phyloP scores from a whole-genome alignment of 2,113 vertebrate genomes.

The Sylvilagus bachmani region DNA sequence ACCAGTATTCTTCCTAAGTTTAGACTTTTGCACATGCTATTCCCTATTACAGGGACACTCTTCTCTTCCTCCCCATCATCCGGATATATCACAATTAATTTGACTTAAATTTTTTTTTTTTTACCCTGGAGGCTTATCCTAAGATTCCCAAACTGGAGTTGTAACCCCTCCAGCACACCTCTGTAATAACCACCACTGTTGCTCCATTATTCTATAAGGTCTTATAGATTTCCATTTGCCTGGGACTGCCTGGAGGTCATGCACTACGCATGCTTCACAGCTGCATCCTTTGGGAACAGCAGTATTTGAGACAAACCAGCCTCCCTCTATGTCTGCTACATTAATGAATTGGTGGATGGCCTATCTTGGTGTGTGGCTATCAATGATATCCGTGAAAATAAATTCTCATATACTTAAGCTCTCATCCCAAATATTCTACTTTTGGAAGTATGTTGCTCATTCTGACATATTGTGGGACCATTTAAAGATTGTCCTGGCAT shows the following conservation, averaged over 20 bases:
- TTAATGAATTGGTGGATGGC: neutral
- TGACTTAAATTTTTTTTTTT: neutral
- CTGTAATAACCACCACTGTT: no score
- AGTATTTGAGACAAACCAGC: neutral
- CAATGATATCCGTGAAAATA: neutral
- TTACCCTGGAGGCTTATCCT: neutral
- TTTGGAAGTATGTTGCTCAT: neutral
- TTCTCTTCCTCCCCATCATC: neutral
- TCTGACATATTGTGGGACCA: neutral
- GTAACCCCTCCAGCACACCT: neutral
- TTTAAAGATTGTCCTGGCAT: neutral
- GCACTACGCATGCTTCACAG: neutral
- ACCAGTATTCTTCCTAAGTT: neutral
- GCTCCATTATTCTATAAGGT: neutral
- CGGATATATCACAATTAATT: neutral
- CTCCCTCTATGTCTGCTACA: neutral
- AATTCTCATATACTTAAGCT: constrained; percentile 35
- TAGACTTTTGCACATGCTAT: neutral
- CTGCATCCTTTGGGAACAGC: neutral
- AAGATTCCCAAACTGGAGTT: neutral
- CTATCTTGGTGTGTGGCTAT: neutral
- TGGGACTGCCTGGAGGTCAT: neutral
- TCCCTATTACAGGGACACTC: neutral
- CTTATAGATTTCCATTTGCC: neutral
- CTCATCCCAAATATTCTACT: neutral